Evolutionary conservation across 2,797 vertebrate genomes (phyloP).

Genomic region (Amphiprion clarkii): DNA sequence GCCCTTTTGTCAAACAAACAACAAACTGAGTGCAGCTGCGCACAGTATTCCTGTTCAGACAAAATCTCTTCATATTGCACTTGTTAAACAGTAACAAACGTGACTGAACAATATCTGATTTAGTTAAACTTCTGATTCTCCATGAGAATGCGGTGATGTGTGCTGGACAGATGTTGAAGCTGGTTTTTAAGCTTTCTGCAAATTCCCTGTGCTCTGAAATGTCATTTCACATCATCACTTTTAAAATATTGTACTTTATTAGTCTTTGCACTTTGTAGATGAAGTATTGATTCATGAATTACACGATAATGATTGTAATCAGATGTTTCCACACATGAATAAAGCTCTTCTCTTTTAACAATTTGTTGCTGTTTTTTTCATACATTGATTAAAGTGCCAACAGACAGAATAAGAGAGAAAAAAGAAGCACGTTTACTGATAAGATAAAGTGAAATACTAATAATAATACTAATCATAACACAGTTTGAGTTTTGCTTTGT

Average conservation of each 20-base stretch:
- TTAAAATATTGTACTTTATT: conserved; percentile 56
- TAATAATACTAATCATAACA: too few species aligned
- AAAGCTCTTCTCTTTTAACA: conserved; percentile 38
- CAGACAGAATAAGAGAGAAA: too few species aligned
- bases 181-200: conserved; percentile 48
- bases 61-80: not conserved
- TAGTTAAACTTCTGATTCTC: conserved; percentile 13
- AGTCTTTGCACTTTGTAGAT: conserved; percentile 64
- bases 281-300: conserved; percentile 38
- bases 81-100: conserved; percentile 8
- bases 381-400: too few species aligned
- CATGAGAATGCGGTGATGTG: conserved; percentile 7
- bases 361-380: too few species aligned
- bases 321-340: conserved; percentile 56
- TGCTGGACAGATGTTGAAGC: not conserved
- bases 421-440: too few species aligned
- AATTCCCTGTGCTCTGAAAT: conserved; percentile 17
- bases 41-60: not conserved
- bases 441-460: too few species aligned
- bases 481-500: too few species aligned
- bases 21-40: not conserved
- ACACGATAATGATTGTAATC: conserved; percentile 27
- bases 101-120: not conserved
- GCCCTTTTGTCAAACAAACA: conserved; percentile 1
- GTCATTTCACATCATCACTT: conserved; percentile 12